Conservation (phyloP, 2,888 invertebrate species). For the Tipula confusa region DNA sequence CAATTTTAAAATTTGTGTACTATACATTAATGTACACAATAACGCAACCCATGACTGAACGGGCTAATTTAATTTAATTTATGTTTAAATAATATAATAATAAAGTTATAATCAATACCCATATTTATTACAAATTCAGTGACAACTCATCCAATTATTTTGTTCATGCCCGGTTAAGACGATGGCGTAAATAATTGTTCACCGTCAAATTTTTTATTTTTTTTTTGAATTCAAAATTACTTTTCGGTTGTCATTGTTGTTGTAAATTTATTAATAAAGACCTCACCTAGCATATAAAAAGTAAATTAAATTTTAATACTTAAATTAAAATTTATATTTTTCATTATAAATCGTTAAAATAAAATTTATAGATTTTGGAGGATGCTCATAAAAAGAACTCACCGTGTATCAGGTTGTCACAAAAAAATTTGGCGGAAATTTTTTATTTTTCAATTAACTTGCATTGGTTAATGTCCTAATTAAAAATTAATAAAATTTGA, state of each 20-base stretch:
- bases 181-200: slow-evolving; percentile 25
- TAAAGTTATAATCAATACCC: slow-evolving; percentile 12
- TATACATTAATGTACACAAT: neutral
- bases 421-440: neutral
- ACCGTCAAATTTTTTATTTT: neutral
- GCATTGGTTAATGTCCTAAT: neutral
- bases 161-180: slow-evolving; percentile 16
- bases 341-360: neutral
- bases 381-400: neutral
- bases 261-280: neutral
- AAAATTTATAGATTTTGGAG: neutral
- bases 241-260: neutral
- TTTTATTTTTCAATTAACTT: neutral
- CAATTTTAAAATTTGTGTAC: too few relatives aligned
- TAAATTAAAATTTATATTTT: neutral
- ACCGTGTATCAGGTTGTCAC: neutral
- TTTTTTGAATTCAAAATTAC: neutral
- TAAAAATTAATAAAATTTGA: neutral
- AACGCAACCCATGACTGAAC: neutral
- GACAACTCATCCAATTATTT: neutral
- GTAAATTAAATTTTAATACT: neutral
- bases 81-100: slow-evolving; percentile 4
- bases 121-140: slow-evolving; percentile 25
- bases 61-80: neutral
- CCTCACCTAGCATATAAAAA: slow-evolving; percentile 14